A percentile compares a stretch with the other conserved stretches of the same genome.
Evolutionary conservation across 2,113 vertebrate species (phyloP).

Genomic region (Zingel zingel): DNA sequence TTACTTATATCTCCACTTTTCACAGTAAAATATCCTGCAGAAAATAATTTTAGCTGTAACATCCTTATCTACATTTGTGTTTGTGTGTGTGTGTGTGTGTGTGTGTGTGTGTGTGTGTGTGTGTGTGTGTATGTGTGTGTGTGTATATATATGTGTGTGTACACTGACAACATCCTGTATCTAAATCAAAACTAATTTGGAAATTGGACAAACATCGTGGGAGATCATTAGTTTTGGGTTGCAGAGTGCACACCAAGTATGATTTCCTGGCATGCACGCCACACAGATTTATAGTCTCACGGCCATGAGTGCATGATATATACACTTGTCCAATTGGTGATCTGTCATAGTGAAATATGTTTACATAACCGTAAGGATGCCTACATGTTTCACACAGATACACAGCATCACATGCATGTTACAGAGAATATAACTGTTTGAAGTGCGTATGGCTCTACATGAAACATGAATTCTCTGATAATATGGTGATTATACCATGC

Average conservation of each 20-base stretch:
- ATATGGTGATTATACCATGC: background rate
- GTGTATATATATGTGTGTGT: too few relatives aligned
- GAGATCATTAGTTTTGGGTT: constrained; percentile 7
- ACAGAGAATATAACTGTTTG: background rate
- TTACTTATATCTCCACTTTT: background rate
- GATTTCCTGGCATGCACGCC: constrained; percentile 21
- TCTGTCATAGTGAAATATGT: constrained; percentile 45
- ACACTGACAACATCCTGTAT: constrained; percentile 1
- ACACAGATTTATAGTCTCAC: constrained; percentile 28
- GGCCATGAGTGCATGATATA: constrained; percentile 19
- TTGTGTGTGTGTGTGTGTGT: background rate
- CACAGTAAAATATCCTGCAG: background rate
- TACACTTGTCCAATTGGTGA: constrained; percentile 19
- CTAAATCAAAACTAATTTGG: constrained; percentile 2
- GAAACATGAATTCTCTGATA: constrained; percentile 25
- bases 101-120: background rate
- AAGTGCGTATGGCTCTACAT: background rate
- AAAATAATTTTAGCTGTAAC: background rate
- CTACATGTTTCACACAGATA: constrained; percentile 10
- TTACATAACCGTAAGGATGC: constrained; percentile 7
- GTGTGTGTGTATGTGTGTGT: too few relatives aligned
- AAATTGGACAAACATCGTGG: background rate
- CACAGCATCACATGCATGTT: constrained; percentile 5
- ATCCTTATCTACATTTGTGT: background rate
- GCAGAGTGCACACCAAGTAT: background rate